These are phyloP conservation scores for Otolemur garnettii DNA, from an alignment of 2,113 vertebrate genomes.

Conservation along the genomic window DNA sequence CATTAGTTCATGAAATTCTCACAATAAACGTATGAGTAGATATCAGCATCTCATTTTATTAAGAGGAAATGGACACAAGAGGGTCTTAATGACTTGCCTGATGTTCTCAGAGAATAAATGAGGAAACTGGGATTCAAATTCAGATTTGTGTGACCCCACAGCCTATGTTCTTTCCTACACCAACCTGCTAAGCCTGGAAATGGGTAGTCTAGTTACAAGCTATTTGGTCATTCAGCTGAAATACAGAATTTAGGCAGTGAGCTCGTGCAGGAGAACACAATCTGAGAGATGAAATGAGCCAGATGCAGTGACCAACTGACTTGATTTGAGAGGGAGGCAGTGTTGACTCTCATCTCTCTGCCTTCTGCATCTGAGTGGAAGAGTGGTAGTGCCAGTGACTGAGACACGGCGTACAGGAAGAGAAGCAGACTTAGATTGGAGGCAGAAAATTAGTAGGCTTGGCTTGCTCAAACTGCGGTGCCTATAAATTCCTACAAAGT, in stretches of 20 bases:
- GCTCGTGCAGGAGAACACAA: neutral
- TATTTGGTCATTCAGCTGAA: neutral
- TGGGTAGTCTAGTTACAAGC: neutral
- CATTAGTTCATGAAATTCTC: neutral
- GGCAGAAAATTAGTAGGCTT: neutral
- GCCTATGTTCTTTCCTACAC: neutral
- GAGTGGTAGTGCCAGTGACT: neutral
- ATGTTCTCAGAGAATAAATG: neutral
- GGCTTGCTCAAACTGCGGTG: neutral
- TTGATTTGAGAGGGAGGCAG: neutral
- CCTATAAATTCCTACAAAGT: neutral
- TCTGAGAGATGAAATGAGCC: neutral
- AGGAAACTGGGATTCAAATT: neutral
- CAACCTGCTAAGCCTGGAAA: neutral
- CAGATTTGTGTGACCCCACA: neutral
- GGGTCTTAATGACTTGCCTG: neutral
- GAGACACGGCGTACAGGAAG: neutral
- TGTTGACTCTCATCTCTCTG: neutral
- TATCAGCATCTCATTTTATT: neutral
- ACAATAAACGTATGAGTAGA: neutral
- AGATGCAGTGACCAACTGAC: neutral
- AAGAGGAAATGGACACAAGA: neutral
- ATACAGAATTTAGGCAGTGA: neutral
- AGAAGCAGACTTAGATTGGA: neutral
- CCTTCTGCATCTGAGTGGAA: neutral